Conservation (phyloP, 2,113 vertebrate genomes). For the Cephalopholis sonnerati region DNA sequence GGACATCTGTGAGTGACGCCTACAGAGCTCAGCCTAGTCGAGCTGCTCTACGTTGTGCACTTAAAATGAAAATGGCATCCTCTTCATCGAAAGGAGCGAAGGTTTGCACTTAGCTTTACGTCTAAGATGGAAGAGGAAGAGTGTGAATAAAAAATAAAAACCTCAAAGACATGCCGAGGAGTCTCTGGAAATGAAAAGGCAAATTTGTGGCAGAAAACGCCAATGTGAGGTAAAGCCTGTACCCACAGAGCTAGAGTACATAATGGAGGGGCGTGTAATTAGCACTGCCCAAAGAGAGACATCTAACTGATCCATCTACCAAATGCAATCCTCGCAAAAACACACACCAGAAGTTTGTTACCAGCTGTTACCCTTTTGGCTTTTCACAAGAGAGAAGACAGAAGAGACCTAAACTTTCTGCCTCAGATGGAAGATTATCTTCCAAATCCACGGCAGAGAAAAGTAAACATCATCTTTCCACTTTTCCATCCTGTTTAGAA, state of each 20-base stretch:
- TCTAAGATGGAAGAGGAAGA: constrained; percentile 14
- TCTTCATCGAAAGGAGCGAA: constrained; percentile 14
- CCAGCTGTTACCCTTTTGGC: constrained; percentile 1
- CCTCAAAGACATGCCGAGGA: constrained; percentile 54
- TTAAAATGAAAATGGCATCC: constrained; percentile 40
- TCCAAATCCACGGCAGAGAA: constrained; percentile 4
- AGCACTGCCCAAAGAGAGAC: constrained; percentile 71
- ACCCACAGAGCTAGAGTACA: constrained; percentile 75
- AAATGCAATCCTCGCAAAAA: background rate
- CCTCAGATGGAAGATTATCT: constrained; percentile 11
- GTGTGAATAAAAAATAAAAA: constrained; percentile 36
- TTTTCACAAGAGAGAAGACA: constrained; percentile 34
- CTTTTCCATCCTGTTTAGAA: constrained; percentile 20
- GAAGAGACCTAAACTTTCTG: constrained; percentile 18
- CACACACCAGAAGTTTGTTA: background rate
- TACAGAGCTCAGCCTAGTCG: constrained; percentile 37
- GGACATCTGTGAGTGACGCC: constrained; percentile 43
- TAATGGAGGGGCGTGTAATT: constrained; percentile 41
- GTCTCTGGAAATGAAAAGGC: constrained; percentile 70
- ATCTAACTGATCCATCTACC: background rate
- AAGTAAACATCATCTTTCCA: background rate
- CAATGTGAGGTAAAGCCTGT: constrained; percentile 76
- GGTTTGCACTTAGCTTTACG: background rate
- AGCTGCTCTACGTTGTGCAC: constrained; percentile 62
- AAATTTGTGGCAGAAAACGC: constrained; percentile 66